These are phyloP conservation scores for Dromiciops gliroides DNA, from an alignment of 2,113 vertebrate genomes.

Conservation along the genomic window DNA sequence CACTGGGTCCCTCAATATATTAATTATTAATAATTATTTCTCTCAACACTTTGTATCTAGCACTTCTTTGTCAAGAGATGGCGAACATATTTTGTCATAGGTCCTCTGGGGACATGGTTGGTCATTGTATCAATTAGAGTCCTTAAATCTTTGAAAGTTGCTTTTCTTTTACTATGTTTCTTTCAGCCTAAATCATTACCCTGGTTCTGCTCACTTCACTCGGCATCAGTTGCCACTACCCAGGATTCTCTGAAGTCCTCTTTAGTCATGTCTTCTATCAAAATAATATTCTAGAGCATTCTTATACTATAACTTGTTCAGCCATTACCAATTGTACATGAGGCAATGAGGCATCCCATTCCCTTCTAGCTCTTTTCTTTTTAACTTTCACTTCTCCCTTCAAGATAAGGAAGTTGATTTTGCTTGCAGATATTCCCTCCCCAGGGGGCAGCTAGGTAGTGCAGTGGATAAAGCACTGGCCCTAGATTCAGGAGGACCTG, in stretches of 20 bases:
- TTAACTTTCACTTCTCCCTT: not conserved
- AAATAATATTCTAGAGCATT: not conserved
- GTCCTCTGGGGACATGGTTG: not conserved
- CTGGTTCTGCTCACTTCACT: not conserved
- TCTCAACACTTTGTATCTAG: not conserved
- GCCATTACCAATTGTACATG: not conserved
- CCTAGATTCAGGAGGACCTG: no score
- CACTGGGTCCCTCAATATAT: no score
- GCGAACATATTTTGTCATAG: not conserved
- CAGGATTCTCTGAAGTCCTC: no score
- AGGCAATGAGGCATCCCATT: not conserved
- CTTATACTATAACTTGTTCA: not conserved
- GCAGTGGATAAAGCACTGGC: no score
- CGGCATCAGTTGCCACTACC: not conserved
- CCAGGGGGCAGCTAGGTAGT: no score
- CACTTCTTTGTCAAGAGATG: not conserved
- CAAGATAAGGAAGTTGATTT: not conserved
- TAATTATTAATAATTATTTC: no score
- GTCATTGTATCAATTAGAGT: no score
- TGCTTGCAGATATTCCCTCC: not conserved
- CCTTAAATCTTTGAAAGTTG: no score
- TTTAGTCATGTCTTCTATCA: not conserved
- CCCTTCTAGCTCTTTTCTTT: not conserved
- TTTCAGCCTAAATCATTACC: not conserved
- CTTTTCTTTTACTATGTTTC: no score